A percentile compares a stretch with the other conserved stretches of the same genome.
Evolutionary conservation across 2,888 invertebrate species (phyloP).

Genomic region (Drosophila eohydei): DNA sequence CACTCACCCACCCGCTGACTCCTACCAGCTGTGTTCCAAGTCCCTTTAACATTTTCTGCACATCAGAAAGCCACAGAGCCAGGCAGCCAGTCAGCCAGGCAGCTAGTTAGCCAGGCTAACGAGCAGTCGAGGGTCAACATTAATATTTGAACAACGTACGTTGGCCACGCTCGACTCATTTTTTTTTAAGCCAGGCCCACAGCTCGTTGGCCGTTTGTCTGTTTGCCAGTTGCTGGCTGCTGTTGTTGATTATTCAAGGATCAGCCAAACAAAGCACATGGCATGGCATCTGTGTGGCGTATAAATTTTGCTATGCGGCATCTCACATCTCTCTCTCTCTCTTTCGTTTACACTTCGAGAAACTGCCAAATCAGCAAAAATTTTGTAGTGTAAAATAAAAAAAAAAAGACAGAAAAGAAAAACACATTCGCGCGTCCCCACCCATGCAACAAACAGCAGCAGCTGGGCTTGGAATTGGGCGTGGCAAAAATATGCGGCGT

Average conservation of each 20-base stretch:
- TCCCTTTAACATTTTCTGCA: constrained; percentile 40
- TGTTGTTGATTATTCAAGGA: constrained; percentile 80
- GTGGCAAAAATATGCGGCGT: constrained; percentile 80
- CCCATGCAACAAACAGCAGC: constrained; percentile 9
- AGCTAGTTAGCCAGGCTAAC: constrained; percentile 57
- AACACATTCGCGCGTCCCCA: constrained; percentile 8
- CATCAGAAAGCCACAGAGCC: constrained; percentile 29
- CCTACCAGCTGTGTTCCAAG: constrained; percentile 26
- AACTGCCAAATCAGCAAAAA: constrained; percentile 77
- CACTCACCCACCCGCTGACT: constrained; percentile 1
- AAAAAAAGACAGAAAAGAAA: constrained; percentile 8
- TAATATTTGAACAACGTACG: constrained; percentile 79
- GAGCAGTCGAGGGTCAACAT: constrained; percentile 75
- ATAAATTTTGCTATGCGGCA: constrained; percentile 61
- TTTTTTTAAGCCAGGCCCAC: constrained; percentile 29
- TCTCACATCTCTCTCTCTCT: constrained; percentile 7
- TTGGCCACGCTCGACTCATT: constrained; percentile 55
- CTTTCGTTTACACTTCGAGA: constrained; percentile 2
- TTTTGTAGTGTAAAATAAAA: constrained; percentile 61
- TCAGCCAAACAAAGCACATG: constrained; percentile 80
- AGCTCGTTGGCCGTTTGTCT: constrained; percentile 24
- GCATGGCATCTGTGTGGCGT: constrained; percentile 63
- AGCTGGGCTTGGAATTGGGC: constrained; percentile 15
- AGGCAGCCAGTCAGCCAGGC: constrained; percentile 11
- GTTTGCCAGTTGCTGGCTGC: constrained; percentile 40